phyloP scores from a whole-genome alignment of 2,888 invertebrate genomes.

The Acanthosepion esculentum region DNA sequence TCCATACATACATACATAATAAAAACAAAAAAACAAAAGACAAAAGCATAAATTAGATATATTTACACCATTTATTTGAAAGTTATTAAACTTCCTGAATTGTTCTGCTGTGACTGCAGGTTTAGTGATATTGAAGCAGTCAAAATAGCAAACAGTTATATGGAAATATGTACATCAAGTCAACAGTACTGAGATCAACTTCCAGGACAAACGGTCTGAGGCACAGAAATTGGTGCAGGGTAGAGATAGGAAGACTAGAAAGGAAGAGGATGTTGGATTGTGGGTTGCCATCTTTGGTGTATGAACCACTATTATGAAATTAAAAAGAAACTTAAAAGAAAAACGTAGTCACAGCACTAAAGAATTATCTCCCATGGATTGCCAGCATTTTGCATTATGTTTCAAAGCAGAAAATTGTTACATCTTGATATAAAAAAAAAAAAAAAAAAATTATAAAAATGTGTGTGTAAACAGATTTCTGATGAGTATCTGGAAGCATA shows the following conservation, averaged over 20 bases:
- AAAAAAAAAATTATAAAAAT: too few species aligned
- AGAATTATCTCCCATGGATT: neutral
- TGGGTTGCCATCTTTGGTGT: slow-evolving; percentile 20
- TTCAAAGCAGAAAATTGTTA: neutral
- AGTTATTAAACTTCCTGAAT: neutral
- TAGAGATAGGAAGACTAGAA: neutral
- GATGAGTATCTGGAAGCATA: too few species aligned
- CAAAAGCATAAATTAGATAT: neutral
- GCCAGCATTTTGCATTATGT: neutral
- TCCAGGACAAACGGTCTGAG: slow-evolving; percentile 20
- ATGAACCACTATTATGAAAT: neutral
- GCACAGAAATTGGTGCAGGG: slow-evolving; percentile 24
- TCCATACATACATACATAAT: too few species aligned
- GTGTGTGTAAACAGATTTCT: too few species aligned
- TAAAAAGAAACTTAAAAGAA: too few species aligned
- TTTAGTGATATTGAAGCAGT: neutral
- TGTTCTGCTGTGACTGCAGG: slow-evolving; percentile 3
- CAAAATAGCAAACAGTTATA: neutral
- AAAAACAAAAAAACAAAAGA: neutral
- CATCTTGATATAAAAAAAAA: neutral
- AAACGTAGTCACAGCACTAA: neutral
- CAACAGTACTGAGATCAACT: slow-evolving; percentile 17
- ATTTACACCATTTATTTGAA: neutral
- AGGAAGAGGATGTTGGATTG: neutral
- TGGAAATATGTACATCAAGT: too few species aligned